phyloP scores from a whole-genome alignment of 35 echinoderm and acorn worm species.

The Apostichopus japonicus region DNA sequence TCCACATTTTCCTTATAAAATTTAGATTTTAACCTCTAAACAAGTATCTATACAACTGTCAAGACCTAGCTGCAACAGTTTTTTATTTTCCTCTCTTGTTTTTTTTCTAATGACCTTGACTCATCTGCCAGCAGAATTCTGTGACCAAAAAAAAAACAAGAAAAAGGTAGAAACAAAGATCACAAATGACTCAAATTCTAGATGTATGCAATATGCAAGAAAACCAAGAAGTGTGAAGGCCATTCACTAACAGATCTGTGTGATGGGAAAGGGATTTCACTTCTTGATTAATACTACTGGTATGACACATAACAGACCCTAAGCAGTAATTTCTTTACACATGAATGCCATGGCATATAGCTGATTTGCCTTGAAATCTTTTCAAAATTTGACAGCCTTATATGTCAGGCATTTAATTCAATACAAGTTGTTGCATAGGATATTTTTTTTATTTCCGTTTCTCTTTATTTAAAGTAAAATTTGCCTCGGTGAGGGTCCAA shows the following conservation, averaged over 20 bases:
- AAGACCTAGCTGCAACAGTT: slow-evolving; percentile 7
- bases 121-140: neutral
- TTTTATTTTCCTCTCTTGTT: neutral
- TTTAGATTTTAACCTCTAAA: neutral
- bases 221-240: neutral
- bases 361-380: neutral
- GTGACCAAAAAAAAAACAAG: neutral
- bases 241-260: neutral
- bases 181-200: slow-evolving; percentile 2
- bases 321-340: neutral
- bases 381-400: neutral
- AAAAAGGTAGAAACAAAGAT: neutral
- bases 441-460: no score
- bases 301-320: slow-evolving; percentile 7
- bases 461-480: no score
- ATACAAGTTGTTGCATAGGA: neutral
- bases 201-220: neutral
- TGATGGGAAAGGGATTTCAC: neutral
- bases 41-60: neutral
- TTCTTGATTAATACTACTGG: neutral
- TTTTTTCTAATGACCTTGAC: neutral
- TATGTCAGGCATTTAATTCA: neutral
- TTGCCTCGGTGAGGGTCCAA: no score
- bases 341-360: neutral
- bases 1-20: neutral